phyloP scores from a whole-genome alignment of 2,113 vertebrate species.

The Passer montanus region DNA sequence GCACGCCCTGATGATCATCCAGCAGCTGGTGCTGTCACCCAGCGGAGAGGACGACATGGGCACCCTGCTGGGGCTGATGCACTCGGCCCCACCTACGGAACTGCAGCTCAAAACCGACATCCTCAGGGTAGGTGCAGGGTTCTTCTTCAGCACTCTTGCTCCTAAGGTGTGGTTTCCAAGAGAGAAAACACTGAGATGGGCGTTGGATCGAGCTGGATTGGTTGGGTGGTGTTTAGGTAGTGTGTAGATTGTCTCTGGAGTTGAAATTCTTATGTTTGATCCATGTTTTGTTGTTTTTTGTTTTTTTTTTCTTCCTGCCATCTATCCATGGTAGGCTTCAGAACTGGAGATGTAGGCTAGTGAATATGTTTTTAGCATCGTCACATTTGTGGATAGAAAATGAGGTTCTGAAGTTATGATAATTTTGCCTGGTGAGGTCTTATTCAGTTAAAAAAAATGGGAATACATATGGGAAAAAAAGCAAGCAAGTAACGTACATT shows the following conservation, averaged over 20 bases:
- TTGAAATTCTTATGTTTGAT: accelerated
- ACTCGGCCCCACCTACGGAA: constrained; percentile 90
- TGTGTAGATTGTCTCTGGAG: not conserved
- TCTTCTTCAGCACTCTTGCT: not conserved
- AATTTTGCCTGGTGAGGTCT: not conserved
- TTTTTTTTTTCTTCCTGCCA: not conserved
- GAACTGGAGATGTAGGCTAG: not conserved
- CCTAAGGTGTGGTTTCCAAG: not conserved
- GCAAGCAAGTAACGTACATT: not conserved
- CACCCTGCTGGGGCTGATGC: constrained; percentile 96
- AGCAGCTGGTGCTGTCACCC: constrained; percentile 93
- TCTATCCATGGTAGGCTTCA: not conserved
- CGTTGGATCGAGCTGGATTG: not conserved
- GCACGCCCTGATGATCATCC: constrained; percentile 94
- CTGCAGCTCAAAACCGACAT: constrained; percentile 96
- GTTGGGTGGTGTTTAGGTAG: not conserved
- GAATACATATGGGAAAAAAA: accelerated
- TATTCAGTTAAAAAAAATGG: not conserved
- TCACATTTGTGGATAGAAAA: not conserved
- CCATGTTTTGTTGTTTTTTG: too few species aligned
- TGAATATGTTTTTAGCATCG: not conserved
- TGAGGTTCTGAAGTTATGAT: not conserved
- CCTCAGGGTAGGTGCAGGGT: constrained; percentile 78
- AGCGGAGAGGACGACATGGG: constrained; percentile 98
- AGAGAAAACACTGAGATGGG: not conserved